Evolutionary conservation across 2,113 vertebrate genomes (phyloP), one percentile per base, ranked within the genome.

Genomic region (Cottus gobio): DNA sequence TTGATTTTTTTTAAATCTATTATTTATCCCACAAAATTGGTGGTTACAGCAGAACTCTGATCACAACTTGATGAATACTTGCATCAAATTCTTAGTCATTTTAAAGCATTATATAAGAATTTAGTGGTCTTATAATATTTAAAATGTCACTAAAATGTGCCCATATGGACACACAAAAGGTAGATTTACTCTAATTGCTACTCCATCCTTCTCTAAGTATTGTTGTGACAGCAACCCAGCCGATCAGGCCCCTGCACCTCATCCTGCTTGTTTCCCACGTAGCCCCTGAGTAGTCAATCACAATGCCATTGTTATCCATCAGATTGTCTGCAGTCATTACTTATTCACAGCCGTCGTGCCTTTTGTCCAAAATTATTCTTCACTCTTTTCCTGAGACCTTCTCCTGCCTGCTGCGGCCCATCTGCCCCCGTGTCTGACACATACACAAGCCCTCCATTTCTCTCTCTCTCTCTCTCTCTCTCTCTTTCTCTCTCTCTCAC

Each of bases 341-440:
- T 91, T 87, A 93, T 93, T 94, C 93, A 93, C 82, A 82, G 85
- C 84, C 86, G 46, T 70, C 79, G 1, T 79, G 83, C 85, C 94
- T 95, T 95, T 95, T 95, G 93, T 95, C 92, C 88, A 73, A 86
- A 91, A 89, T 86, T 84, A 84, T 91, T 79, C 89, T 79, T 92
- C 86, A 86, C 79, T 79, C 77, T 83, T 85, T 89, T 78, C 80
- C 68, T 54, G 77, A 91, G 85, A 91, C 90, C 87, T 89, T 90
- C 78, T 85, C 82, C 78, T 88, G 89, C 86, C 82, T 86, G 78
- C 88, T 87, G 86, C 44, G 24, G 85, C 80, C 95, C 90, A 91
- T 95, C 91, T 95, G 93, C 87, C 92, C 91, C 78, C 81, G 61
- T 71, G 82, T 85, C 84, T 85, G 56, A 87, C 82, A 83, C 75